These are phyloP conservation scores for Xiphophorus maculatus DNA, from an alignment of 2,113 vertebrate genomes.

Conservation along the genomic window DNA sequence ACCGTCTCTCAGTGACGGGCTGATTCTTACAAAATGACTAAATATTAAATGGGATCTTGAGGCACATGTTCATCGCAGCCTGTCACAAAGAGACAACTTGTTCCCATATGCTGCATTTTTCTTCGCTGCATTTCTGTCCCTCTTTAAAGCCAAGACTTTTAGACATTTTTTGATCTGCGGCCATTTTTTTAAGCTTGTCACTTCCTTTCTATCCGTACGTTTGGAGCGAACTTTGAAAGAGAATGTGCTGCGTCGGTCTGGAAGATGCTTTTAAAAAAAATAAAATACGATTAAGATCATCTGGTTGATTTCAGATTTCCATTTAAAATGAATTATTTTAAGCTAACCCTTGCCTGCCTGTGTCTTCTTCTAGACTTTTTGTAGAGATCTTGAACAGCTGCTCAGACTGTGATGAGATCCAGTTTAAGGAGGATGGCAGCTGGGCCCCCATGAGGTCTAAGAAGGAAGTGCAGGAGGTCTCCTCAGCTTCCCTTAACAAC, in stretches of 20 bases:
- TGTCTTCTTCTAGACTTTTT: slow-evolving; percentile 85
- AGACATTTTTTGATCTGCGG: background rate
- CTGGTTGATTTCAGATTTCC: background rate
- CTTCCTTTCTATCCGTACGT: background rate
- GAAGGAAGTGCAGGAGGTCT: slow-evolving; percentile 96
- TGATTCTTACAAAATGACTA: background rate
- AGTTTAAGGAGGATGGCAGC: slow-evolving; percentile 96
- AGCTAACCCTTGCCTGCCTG: background rate
- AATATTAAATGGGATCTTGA: background rate
- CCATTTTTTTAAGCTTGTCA: background rate
- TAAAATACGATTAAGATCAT: background rate
- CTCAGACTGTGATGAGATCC: slow-evolving; percentile 96
- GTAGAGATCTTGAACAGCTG: slow-evolving; percentile 99
- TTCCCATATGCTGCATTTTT: background rate
- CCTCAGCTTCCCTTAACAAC: slow-evolving; percentile 84
- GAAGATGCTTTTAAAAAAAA: background rate
- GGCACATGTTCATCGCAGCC: background rate
- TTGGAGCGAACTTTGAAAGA: background rate
- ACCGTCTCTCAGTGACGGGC: background rate
- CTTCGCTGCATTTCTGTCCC: background rate
- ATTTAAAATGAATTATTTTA: slow-evolving; percentile 3
- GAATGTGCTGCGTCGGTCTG: background rate
- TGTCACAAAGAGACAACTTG: background rate
- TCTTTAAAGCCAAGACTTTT: background rate
- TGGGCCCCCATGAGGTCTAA: slow-evolving; percentile 98